Evolutionary conservation across 2,797 vertebrate species (phyloP).

Genomic region (Anabas testudineus): DNA sequence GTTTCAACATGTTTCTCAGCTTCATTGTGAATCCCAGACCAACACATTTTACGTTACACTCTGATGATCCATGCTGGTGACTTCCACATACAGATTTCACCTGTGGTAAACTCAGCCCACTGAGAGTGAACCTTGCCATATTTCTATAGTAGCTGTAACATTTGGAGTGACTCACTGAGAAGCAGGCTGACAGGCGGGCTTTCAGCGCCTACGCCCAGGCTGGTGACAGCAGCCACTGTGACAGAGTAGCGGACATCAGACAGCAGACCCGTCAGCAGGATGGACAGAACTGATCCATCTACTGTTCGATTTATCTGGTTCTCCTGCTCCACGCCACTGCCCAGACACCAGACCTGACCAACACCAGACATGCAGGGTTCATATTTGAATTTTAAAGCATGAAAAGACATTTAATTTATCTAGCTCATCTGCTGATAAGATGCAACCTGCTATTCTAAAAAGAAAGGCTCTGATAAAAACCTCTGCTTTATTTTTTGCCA

Average conservation of each 20-base stretch:
- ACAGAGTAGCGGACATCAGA: conserved; percentile 88
- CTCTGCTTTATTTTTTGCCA: conserved; percentile 1
- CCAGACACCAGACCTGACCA: conserved; percentile 93
- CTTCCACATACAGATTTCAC: conserved; percentile 19
- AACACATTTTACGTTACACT: conserved; percentile 2
- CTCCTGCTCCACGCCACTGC: conserved; percentile 80
- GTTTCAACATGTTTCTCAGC: neutral
- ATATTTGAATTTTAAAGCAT: conserved; percentile 7
- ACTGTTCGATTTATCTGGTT: conserved; percentile 92
- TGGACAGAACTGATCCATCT: conserved; percentile 87
- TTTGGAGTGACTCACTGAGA: conserved; percentile 88
- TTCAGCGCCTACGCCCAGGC: conserved; percentile 87
- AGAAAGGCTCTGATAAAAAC: neutral
- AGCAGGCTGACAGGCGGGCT: conserved; percentile 88
- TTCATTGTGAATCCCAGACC: neutral
- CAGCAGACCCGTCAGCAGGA: conserved; percentile 86
- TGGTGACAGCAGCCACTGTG: conserved; percentile 90
- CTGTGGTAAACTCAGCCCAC: neutral
- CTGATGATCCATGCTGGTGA: neutral
- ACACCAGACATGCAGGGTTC: conserved; percentile 13
- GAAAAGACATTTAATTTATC: neutral
- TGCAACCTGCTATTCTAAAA: neutral
- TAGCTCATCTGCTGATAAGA: conserved; percentile 5
- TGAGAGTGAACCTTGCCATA: conserved; percentile 29
- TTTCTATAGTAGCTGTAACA: conserved; percentile 31